These are phyloP conservation scores for Gambusia holbrooki DNA, from an alignment of 2,113 vertebrate genomes.

Conservation along the genomic window DNA sequence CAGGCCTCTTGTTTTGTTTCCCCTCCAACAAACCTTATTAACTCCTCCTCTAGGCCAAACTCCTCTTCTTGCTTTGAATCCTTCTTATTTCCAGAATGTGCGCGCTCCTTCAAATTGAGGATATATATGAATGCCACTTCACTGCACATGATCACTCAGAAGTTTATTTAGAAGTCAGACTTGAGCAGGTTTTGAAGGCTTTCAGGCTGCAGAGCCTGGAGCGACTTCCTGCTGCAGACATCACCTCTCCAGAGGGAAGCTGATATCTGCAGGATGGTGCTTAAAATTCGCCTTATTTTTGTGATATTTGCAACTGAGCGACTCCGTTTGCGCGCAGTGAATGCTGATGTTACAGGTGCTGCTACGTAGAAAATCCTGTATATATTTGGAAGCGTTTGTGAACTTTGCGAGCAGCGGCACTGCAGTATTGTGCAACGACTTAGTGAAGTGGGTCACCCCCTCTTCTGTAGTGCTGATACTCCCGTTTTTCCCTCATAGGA, in stretches of 20 bases:
- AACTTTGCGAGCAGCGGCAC: slow-evolving; percentile 45
- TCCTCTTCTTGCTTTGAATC: slow-evolving; percentile 29
- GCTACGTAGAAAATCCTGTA: slow-evolving; percentile 23
- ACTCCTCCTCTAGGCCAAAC: slow-evolving; percentile 30
- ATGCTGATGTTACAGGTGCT: slow-evolving; percentile 21
- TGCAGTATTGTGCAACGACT: slow-evolving; percentile 49
- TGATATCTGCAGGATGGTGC: slow-evolving; percentile 23
- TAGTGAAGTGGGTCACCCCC: slow-evolving; percentile 71
- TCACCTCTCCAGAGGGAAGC: slow-evolving; percentile 28
- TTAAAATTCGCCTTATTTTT: slow-evolving; percentile 11
- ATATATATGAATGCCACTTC: neutral
- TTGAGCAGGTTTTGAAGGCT: slow-evolving; percentile 5
- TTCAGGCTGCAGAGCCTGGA: slow-evolving; percentile 19
- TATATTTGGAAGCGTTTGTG: slow-evolving; percentile 38
- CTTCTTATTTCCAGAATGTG: slow-evolving; percentile 17
- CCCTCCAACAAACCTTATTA: slow-evolving; percentile 67
- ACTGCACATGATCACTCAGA: slow-evolving; percentile 17
- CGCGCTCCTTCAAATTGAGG: neutral
- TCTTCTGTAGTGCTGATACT: slow-evolving; percentile 29
- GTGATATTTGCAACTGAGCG: slow-evolving; percentile 11
- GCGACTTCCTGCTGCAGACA: slow-evolving; percentile 34
- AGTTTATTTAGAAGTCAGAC: slow-evolving; percentile 38
- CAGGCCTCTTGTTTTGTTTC: slow-evolving; percentile 52
- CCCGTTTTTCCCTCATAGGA: slow-evolving; percentile 44
- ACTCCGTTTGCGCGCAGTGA: slow-evolving; percentile 13